A percentile compares a stretch with the other conserved stretches of the same genome.
Conservation (phyloP, 2,888 invertebrate species). For the Dicranocentrus wangi region DNA sequence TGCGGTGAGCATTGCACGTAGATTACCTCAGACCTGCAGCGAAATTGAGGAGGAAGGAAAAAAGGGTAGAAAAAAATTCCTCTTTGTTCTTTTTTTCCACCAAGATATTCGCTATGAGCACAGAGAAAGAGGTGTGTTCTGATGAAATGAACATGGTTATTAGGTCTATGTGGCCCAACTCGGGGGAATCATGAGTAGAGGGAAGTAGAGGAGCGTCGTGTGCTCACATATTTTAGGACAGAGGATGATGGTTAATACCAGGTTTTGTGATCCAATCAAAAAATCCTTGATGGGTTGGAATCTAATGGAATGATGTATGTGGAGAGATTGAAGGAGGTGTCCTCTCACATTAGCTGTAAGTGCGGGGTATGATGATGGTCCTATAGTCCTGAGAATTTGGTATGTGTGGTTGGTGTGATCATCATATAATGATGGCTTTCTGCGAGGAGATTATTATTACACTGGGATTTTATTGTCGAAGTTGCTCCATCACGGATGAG, state of each 20-base stretch:
- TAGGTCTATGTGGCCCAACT: slow-evolving; percentile 41
- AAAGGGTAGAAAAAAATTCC: not conserved
- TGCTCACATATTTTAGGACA: slow-evolving; percentile 43
- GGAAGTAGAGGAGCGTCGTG: slow-evolving; percentile 39
- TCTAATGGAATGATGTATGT: slow-evolving; percentile 60
- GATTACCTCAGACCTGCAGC: slow-evolving; percentile 30
- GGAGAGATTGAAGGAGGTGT: slow-evolving; percentile 54
- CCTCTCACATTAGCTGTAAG: slow-evolving; percentile 14
- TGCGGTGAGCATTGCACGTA: slow-evolving; percentile 2
- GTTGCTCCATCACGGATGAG: too few relatives aligned
- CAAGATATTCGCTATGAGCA: slow-evolving; percentile 46
- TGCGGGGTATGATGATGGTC: not conserved
- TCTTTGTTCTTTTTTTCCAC: slow-evolving; percentile 3
- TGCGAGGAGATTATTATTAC: too few relatives aligned
- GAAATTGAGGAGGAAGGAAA: slow-evolving; percentile 46
- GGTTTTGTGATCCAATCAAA: slow-evolving; percentile 63
- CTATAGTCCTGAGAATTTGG: not conserved
- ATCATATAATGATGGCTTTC: slow-evolving; percentile 14
- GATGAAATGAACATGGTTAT: slow-evolving; percentile 60
- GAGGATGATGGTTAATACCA: slow-evolving; percentile 57
- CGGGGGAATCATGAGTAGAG: slow-evolving; percentile 32
- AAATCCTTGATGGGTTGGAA: slow-evolving; percentile 59
- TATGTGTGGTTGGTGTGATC: not conserved
- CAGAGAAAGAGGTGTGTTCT: slow-evolving; percentile 61
- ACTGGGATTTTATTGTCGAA: too few relatives aligned